Evolutionary conservation across 2,888 invertebrate genomes (phyloP), one percentile per base, ranked within the genome.

Genomic region (Tipula vernalis): DNA sequence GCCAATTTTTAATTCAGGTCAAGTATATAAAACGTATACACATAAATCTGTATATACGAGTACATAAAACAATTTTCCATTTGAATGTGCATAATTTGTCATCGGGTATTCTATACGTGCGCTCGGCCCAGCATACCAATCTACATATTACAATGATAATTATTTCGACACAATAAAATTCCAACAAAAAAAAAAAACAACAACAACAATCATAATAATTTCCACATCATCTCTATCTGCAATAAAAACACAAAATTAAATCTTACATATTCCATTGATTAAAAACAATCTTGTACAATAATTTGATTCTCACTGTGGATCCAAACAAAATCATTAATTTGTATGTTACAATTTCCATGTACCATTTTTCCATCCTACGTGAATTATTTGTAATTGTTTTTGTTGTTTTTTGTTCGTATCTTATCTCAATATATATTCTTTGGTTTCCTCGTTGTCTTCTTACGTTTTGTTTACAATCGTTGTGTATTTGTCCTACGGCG

Each of bases 251-350:
- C 28, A 57, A 18, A 18, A 71, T 71, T 71, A 28, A 71, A 71
- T 71, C 71, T 71, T 71, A 71, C 71, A 71, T 71, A 71, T 71
- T 71, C 10, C 71, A 71, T 71, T 71, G 71, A 71, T 71, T 71
- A 71, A 71, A 28, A 28, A 71, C 8, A 71, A 71, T 71, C 71
- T 71, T 71, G 71, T 71, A 71, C 28, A 6, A 71, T 71, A 71
- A 71, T 71, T 71, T 71, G 71, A 71, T 28, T 71, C 71, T 71
- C 71, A 71, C 71, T 71, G 71, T 71, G 71, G 71, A 71, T 71
- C 71, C 71, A 71, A 71, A 71, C 71, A 71, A 71, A 71, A 71
- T 71, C 71, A 71, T 71, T 71, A 71, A 71, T 71, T 71, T 71
- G 71, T 71, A 71, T 71, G 71, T 71, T 71, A 71, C 71, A 18